A percentile compares a stretch with the other conserved stretches of the same genome.
These are phyloP conservation scores for Lepisosteus oculatus DNA, from an alignment of 2,113 vertebrate genomes.

Conservation along the genomic window DNA sequence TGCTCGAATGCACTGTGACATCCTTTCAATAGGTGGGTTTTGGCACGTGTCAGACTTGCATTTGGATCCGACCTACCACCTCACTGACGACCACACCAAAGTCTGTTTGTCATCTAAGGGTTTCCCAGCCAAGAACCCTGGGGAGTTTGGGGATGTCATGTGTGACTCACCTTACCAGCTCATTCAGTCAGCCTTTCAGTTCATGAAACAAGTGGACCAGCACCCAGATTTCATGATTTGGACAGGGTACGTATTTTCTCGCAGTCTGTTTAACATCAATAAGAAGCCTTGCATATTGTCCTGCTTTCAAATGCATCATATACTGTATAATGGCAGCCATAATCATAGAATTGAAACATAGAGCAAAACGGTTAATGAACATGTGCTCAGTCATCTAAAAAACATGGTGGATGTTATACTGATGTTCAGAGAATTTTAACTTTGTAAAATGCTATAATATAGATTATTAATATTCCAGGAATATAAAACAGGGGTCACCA, in stretches of 20 bases:
- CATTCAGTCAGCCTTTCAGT: constrained; percentile 84
- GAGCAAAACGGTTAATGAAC: too few species aligned
- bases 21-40: constrained; percentile 75
- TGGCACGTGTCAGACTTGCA: constrained; percentile 96
- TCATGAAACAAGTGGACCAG: constrained; percentile 72
- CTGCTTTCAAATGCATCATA: background rate
- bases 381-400: too few species aligned
- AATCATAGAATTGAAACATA: background rate
- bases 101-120: constrained; percentile 93
- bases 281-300: background rate
- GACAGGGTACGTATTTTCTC: constrained; percentile 81
- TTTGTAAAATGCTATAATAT: too few species aligned
- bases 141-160: constrained; percentile 82
- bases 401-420: too few species aligned
- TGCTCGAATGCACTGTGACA: constrained; percentile 15
- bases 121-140: constrained; percentile 72
- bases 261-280: background rate
- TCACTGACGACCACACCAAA: constrained; percentile 77
- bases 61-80: constrained; percentile 87
- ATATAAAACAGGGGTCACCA: too few species aligned
- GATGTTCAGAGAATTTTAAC: too few species aligned
- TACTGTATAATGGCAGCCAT: background rate
- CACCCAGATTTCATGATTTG: constrained; percentile 88
- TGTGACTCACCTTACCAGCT: constrained; percentile 92
- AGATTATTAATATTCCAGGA: too few species aligned